These are phyloP conservation scores for Sula dactylatra DNA, from an alignment of 2,113 vertebrate genomes.

Conservation along the genomic window DNA sequence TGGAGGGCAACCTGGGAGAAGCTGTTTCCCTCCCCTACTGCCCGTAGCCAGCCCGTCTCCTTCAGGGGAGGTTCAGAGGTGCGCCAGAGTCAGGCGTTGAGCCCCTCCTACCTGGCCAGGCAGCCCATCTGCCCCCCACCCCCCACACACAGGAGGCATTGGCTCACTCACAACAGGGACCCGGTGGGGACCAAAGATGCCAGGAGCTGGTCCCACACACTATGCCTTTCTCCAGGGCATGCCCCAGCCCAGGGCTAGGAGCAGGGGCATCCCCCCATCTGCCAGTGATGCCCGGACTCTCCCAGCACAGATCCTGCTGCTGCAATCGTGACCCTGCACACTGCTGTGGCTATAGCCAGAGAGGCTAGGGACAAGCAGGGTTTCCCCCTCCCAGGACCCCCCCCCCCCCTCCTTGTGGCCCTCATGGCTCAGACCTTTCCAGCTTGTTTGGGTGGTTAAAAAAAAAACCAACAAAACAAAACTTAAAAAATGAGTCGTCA, in stretches of 20 bases:
- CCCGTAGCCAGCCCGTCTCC: background rate
- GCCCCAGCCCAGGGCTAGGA: background rate
- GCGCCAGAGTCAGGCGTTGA: background rate
- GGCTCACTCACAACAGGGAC: background rate
- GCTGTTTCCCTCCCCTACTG: background rate
- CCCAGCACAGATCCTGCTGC: background rate
- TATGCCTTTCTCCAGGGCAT: background rate
- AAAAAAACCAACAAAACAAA: background rate
- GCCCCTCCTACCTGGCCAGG: fast-evolving
- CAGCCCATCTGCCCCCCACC: background rate
- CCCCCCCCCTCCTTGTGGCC: background rate
- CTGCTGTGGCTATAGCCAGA: background rate
- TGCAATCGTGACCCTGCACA: background rate
- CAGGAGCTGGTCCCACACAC: background rate
- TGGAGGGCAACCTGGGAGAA: background rate
- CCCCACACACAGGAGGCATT: background rate
- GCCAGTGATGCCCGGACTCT: background rate
- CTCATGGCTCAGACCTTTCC: background rate
- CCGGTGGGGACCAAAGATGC: background rate
- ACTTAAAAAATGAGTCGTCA: background rate
- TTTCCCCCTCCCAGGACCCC: background rate
- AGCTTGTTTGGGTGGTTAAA: background rate
- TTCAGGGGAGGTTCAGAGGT: background rate
- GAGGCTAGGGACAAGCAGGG: background rate
- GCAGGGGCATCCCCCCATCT: background rate